Conservation (phyloP, 2,888 invertebrate genomes). For the Macaria liturata region DNA sequence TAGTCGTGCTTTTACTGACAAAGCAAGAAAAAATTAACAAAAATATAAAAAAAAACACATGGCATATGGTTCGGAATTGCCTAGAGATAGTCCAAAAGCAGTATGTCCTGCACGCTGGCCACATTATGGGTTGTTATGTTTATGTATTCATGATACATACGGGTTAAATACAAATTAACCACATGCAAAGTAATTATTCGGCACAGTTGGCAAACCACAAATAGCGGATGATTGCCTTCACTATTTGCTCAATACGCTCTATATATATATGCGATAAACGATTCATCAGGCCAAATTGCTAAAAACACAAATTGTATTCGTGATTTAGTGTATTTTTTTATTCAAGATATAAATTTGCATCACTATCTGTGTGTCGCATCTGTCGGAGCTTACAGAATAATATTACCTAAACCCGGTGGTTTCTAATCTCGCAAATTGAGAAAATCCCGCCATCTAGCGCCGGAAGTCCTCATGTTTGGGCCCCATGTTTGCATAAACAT, state of each 20-base stretch:
- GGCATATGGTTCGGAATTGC: too few species aligned
- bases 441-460: conserved; percentile 27
- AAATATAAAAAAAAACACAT: too few species aligned
- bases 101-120: too few species aligned
- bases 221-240: conserved; percentile 3
- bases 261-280: background rate
- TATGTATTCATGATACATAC: background rate
- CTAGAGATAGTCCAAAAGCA: too few species aligned
- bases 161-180: background rate
- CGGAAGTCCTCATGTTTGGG: conserved; percentile 17
- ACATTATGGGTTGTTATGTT: too few species aligned
- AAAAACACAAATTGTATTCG: too few species aligned
- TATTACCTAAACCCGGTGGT: conserved; percentile 14
- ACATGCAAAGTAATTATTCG: conserved; percentile 1
- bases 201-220: conserved; percentile 2
- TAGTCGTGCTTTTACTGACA: too few species aligned
- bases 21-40: too few species aligned
- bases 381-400: conserved; percentile 18
- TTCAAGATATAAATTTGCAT: background rate
- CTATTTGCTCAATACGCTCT: background rate
- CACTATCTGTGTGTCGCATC: background rate
- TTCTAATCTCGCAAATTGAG: conserved; percentile 27
- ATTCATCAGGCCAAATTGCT: too few species aligned
- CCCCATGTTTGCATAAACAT: conserved; percentile 27
- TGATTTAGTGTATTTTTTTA: too few species aligned